Evolutionary conservation across 2,113 vertebrate species (phyloP).

Genomic region (Trematocara unimaculatum): DNA sequence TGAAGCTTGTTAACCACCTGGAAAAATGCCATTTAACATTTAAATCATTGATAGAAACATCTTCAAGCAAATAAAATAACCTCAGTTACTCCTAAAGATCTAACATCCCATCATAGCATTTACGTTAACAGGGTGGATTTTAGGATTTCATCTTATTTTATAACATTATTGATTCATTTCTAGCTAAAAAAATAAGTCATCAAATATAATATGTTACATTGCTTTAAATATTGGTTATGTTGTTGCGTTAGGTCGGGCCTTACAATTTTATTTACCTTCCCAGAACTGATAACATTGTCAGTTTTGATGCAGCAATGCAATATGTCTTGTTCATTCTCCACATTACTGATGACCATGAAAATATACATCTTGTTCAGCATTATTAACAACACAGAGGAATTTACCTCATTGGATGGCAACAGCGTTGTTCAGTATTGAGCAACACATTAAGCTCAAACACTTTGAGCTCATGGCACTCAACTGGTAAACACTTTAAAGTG

Average conservation of each 20-base stretch:
- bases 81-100: neutral
- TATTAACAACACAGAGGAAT: neutral
- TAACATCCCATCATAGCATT: neutral
- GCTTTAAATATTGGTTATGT: neutral
- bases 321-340: neutral
- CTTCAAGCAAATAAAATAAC: neutral
- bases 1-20: neutral
- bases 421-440: neutral
- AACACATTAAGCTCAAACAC: neutral
- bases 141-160: neutral
- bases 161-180: neutral
- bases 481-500: neutral
- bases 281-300: neutral
- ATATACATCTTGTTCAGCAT: neutral
- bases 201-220: neutral
- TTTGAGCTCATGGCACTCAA: neutral
- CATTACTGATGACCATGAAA: neutral
- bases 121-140: neutral
- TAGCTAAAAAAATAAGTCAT: neutral
- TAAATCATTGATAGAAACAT: neutral
- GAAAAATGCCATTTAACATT: neutral
- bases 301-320: neutral
- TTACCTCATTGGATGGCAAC: neutral
- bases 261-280: neutral
- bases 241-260: neutral